Evolutionary conservation across 2,888 invertebrate species (phyloP), one percentile per base, ranked within the genome.

Genomic region (Ditula angustiorana): DNA sequence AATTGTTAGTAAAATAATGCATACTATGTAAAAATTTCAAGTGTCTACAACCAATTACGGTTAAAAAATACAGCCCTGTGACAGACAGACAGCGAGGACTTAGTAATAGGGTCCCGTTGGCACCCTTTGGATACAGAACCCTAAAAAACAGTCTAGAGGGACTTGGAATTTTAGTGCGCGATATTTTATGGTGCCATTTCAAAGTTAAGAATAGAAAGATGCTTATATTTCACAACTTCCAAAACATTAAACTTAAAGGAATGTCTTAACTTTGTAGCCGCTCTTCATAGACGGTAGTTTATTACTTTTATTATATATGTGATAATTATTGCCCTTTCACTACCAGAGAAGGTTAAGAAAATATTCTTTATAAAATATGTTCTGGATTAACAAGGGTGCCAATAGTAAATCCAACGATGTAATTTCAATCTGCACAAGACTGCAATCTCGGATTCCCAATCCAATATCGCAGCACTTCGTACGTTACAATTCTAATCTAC

Each of bases 401-500:
- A 8, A n/a, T 7, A 56, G 30, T 56, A 49, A 41, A 21, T 49
- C 30, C 28, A n/a, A 16, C 26, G 24, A 35, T 56, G 28, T 30
- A 50, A 49, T 61, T 55, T 61, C 21, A 61, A 35, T 55, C 57
- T 41, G 41, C 50, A 55, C 33, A 23, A 23, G 16, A 50, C 24
- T 61, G 53, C 61, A 49, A 62, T 57, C 56, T 56, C 41, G 28
- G 28, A 50, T 28, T 30, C 37, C 30, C 41, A 33, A 57, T 57
- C 62, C 57, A 41, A 57, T 57, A 44, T 44, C 44, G 23, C 33
- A 30, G 30, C 26, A 63, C 63, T 63, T 58, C 57, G 52, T 64
- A 59, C 55, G 49, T 23, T 56, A 56, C 37, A 52, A 67, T 61
- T 58, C 57, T 67, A 49, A 66, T 66, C 58, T 59, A 59, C 59